Conservation (phyloP, 1,140 invertebrate species). For the Steinernema feltiae region DNA sequence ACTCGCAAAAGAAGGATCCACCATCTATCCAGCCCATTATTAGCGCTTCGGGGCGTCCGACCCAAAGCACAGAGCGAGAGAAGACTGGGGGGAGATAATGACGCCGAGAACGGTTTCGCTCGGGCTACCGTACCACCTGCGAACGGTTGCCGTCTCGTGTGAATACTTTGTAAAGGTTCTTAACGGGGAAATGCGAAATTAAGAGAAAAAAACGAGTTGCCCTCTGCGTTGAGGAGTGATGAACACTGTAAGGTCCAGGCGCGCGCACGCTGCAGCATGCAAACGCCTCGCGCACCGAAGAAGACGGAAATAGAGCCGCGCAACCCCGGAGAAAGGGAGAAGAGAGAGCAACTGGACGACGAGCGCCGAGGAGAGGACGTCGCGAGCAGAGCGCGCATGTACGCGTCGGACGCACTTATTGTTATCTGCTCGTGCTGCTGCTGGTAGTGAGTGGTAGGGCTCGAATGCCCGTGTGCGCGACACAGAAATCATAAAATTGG, state of each 20-base stretch:
- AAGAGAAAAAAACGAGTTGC: too few species aligned
- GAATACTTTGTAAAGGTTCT: too few species aligned
- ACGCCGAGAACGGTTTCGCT: background rate
- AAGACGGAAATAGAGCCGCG: conserved; percentile 12
- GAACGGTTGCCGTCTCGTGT: too few species aligned
- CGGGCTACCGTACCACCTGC: too few species aligned
- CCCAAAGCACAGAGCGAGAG: too few species aligned
- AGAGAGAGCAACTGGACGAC: conserved; percentile 1
- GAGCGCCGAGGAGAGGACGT: conserved; percentile 10
- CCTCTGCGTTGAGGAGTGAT: conserved; percentile 4
- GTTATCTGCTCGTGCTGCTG: conserved; percentile 14
- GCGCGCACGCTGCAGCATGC: conserved; percentile 10
- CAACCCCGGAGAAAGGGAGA: conserved; percentile 13
- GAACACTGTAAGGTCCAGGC: conserved; percentile 12
- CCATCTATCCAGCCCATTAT: background rate
- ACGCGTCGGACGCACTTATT: conserved; percentile 12
- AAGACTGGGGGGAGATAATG: background rate
- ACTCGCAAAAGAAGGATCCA: too few species aligned
- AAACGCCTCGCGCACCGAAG: conserved; percentile 9
- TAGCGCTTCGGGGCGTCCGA: background rate
- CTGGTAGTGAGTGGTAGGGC: conserved; percentile 14
- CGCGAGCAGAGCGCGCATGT: background rate
- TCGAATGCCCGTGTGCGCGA: background rate
- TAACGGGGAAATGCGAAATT: too few species aligned
- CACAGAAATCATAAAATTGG: conserved; percentile 7